Percentiles rank a stretch among this genome's conserved stretches.
Conservation (phyloP, 2,888 invertebrate genomes). For the Synergus gifuensis region DNA sequence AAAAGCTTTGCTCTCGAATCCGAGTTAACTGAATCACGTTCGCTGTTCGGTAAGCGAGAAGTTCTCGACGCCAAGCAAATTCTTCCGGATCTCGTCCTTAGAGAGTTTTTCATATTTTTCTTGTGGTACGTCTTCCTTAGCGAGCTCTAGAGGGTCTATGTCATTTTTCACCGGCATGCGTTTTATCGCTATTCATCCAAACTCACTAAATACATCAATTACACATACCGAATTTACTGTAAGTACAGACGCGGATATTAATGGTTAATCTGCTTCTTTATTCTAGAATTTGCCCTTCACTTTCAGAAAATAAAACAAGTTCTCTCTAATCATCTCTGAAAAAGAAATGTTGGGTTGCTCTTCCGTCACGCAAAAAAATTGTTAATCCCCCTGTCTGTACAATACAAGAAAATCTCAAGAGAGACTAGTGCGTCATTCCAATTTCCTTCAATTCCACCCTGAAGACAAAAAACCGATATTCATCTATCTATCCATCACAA, state of each 20-base stretch:
- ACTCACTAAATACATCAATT: constrained; percentile 8
- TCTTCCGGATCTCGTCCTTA: constrained; percentile 41
- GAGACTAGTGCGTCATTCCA: neutral
- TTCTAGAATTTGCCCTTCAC: neutral
- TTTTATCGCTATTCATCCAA: constrained; percentile 52
- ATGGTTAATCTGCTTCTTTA: neutral
- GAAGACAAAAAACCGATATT: neutral
- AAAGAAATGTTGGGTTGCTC: neutral
- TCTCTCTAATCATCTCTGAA: neutral
- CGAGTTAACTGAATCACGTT: constrained; percentile 5
- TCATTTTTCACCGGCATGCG: constrained; percentile 67
- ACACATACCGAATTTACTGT: neutral
- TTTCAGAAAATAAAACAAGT: neutral
- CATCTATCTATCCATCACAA: neutral
- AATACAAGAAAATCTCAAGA: constrained; percentile 1
- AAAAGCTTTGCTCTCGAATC: neutral
- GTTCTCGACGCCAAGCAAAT: constrained; percentile 9
- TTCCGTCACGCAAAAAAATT: neutral
- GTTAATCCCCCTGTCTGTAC: constrained; percentile 14
- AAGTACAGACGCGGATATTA: constrained; percentile 16
- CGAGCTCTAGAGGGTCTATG: constrained; percentile 61
- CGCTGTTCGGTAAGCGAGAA: neutral
- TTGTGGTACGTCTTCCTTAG: constrained; percentile 64
- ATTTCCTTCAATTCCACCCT: neutral
- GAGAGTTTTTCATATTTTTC: constrained; percentile 50